These are phyloP conservation scores for Forficula auricularia DNA, from an alignment of 1,140 invertebrate species.

Conservation along the genomic window DNA sequence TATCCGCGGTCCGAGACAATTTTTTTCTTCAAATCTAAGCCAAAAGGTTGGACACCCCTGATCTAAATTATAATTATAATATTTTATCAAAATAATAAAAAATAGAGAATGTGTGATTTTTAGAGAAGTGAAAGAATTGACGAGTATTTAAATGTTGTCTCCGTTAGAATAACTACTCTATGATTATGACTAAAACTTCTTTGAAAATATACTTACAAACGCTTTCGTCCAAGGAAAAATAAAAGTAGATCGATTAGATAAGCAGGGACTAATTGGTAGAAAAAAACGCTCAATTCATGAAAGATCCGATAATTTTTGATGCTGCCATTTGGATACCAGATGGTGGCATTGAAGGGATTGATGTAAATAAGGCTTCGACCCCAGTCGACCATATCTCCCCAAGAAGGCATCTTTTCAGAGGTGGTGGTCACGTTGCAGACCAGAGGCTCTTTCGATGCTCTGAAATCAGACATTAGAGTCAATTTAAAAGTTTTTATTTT, in stretches of 20 bases:
- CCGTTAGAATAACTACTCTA: no score
- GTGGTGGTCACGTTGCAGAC: conserved; percentile 2
- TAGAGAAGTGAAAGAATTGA: no score
- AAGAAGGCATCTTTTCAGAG: conserved; percentile 16
- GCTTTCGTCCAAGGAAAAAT: conserved; percentile 48
- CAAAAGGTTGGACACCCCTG: no score
- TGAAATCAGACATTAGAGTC: no score
- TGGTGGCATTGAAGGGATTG: conserved; percentile 34
- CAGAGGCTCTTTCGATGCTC: not conserved
- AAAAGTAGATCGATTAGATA: conserved; percentile 57
- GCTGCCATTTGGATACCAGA: conserved; percentile 66
- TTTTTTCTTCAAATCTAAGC: no score
- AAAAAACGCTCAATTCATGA: conserved; percentile 46
- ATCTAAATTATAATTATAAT: no score
- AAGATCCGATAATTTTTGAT: conserved; percentile 47
- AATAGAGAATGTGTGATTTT: no score
- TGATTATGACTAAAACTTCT: no score
- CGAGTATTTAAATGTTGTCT: no score
- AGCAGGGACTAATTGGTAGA: conserved; percentile 65
- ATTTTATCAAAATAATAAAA: no score
- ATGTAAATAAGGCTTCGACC: conserved; percentile 19
- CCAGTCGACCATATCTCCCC: conserved; percentile 31
- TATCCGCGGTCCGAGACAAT: no score
- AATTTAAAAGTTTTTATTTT: no score
- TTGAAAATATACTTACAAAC: conserved; percentile 57